Evolutionary conservation across 2,113 vertebrate species (phyloP), one percentile per base, ranked within the genome.

Genomic region (Rhinopomastus cyanomelas): DNA sequence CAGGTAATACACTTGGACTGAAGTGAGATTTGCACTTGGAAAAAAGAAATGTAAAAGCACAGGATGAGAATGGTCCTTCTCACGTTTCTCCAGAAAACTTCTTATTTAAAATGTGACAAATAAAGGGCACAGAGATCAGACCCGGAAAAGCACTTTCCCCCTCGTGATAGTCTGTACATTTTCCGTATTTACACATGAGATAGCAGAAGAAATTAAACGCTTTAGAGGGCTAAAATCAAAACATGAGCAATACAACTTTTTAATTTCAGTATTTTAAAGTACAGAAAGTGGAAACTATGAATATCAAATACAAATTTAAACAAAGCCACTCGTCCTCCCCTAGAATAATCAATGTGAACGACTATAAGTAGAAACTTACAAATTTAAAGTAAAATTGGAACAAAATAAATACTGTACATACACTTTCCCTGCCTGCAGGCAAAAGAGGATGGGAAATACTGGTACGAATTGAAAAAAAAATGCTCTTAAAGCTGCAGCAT

Each of bases 371-470:
- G 96, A 97, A 97, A 97, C 97, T 96, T 98, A 98, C 97, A 97
- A 97, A 97, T 97, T 97, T 95, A 95, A 97, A 96, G 94, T 83
- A 96, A 97, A 97, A 97, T 94, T 74, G 19, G 96, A 97, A 97
- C 95, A 96, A 98, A 98, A 98, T 98, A 98, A 98, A 98, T 98
- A 98, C 97, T 98, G 97, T 97, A 98, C 96, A 97, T 92, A 96
- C 97, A 98, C 95, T 97, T 98, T 98, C 97, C 97, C 97, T 97
- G 97, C 97, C 97, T 97, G 97, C 97, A 98, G 97, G 97, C 97
- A 97, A 98, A 98, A 97, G 96, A 95, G 95, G 95, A 97, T 97
- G 97, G 97, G 97, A 97, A 98, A 98, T 96, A 98, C 97, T 97
- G 96, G 96, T 95, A 95, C 80, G 96, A 97, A 96, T 96, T 37